Conservation (phyloP, 2,797 vertebrate genomes). For the Alectoris magna region DNA sequence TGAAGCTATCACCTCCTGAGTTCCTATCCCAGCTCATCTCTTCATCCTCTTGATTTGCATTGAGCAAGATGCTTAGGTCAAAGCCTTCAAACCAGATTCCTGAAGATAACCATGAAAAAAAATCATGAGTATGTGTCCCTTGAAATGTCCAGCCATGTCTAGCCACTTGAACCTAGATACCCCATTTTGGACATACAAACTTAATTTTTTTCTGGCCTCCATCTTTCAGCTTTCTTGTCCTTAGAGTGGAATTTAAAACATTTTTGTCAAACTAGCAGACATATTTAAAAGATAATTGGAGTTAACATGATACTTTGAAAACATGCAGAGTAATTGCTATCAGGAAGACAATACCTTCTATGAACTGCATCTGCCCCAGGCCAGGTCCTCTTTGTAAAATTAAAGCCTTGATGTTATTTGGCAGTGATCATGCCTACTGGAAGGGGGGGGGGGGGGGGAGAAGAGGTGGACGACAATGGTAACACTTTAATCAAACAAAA, state of each 20-base stretch:
- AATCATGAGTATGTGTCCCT: background rate
- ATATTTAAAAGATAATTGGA: background rate
- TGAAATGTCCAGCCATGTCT: background rate
- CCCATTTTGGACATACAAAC: background rate
- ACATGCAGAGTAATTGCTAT: background rate
- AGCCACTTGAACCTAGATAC: background rate
- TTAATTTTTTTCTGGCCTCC: background rate
- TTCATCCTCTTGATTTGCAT: background rate
- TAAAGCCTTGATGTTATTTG: background rate
- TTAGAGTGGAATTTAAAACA: background rate
- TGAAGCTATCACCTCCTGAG: background rate
- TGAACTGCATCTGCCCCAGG: background rate
- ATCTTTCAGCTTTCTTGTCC: background rate
- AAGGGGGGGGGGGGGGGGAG: too few relatives aligned
- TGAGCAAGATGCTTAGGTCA: background rate
- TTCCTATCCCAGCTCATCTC: background rate
- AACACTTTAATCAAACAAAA: slow-evolving; percentile 16
- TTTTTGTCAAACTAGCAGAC: background rate
- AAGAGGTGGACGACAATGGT: background rate
- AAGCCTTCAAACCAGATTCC: background rate
- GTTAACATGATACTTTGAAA: slow-evolving; percentile 10
- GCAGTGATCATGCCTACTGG: background rate
- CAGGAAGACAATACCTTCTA: background rate
- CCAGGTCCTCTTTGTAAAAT: background rate
- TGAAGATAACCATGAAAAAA: background rate